Base-by-base conservation (phyloP, 2,797 vertebrate species). In the Knipowitschia caucasica region DNA sequence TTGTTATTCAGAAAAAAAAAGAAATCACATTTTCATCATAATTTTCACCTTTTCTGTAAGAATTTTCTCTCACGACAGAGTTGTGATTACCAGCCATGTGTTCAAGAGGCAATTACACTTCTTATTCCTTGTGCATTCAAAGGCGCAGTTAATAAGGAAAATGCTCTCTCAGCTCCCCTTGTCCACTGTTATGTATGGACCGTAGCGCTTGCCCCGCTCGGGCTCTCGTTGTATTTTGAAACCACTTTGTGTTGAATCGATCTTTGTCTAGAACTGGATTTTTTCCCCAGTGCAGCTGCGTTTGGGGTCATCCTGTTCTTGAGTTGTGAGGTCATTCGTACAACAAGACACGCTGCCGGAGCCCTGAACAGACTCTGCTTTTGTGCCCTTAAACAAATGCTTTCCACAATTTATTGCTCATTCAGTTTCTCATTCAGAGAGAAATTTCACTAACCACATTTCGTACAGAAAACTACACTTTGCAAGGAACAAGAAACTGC, bases 281-380 rank as follows among this genome's bases (percentile, higher is more conserved):
- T 50, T 34, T 59, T 10, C 33, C 2, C 29, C 15, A 27, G 33
- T 46, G 47, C 26, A 45, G 47, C 42, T 53, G 39, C 30, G 71
- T 75, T 71, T 72, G 42, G 60, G 68, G 71, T 80, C 62, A 53
- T 67, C 51, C 52, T 61, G 49, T 64, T 36, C 60, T 67, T 65
- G 67, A 46, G 39, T 47, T 53, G 50, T 67, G 39, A 47, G 62
- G 53, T 71, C 57, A 60, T 42, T 61, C 21, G 45, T 24, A 42
- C 43, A 39, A 67, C 59, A 40, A 18, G 53, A 73, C 1, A 15
- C 42, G 39, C 44, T 60, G 53, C 30, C 53, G 5, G 42, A 26
- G 50, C 49, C 38, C 30, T 66, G 24, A 46, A 61, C 62, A 63
- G 54, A 30, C 52, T 55, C 56, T 56, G 43, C 39, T 24, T 50